A percentile compares a stretch with the other conserved stretches of the same genome.
These are phyloP conservation scores for Heterohyrax brucei DNA, from an alignment of 2,797 vertebrate species.

Conservation along the genomic window DNA sequence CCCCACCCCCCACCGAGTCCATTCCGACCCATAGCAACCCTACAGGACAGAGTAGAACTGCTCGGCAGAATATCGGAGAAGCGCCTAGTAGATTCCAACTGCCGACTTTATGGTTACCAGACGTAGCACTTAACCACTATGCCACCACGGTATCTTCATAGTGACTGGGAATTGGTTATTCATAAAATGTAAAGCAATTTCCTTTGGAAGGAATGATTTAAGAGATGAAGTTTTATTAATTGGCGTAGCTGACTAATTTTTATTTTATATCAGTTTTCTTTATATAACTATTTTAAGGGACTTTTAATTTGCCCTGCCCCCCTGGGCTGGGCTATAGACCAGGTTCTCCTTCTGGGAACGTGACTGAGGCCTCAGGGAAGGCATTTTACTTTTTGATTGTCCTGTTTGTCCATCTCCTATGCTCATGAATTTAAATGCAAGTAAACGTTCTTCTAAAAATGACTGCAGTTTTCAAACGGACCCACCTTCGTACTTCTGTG, in stretches of 20 bases:
- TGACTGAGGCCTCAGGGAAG: neutral
- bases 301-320: slow-evolving; percentile 1
- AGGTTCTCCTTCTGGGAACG: neutral
- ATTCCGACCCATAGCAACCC: no score
- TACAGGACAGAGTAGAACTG: no score
- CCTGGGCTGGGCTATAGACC: neutral
- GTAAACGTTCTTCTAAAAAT: neutral
- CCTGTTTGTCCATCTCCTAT: neutral
- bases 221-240: neutral
- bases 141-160: neutral
- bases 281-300: neutral
- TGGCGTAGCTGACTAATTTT: neutral
- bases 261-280: neutral
- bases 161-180: neutral
- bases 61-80: no score
- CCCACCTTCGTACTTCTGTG: neutral
- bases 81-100: no score
- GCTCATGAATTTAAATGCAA: neutral
- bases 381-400: neutral
- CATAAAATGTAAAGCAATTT: neutral
- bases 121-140: no score
- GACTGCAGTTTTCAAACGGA: neutral
- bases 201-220: neutral
- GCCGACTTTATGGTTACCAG: no score
- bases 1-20: no score